phyloP scores from a whole-genome alignment of 2,888 invertebrate genomes.

The Eudemis profundana region DNA sequence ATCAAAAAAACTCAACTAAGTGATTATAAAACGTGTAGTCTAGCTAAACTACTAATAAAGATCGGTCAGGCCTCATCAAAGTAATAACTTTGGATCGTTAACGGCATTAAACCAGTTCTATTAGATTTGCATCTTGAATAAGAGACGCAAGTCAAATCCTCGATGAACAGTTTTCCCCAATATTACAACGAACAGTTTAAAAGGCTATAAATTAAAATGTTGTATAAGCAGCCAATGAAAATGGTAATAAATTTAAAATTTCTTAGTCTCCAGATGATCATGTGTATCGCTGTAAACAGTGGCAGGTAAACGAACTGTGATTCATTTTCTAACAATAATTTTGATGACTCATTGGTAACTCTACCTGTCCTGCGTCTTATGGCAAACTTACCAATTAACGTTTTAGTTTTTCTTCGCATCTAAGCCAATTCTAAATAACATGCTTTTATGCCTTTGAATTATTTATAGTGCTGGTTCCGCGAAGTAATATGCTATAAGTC shows the following conservation, averaged over 20 bases:
- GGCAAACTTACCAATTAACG: neutral
- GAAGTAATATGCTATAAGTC: neutral
- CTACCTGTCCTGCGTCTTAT: neutral
- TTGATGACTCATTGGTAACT: constrained; percentile 44
- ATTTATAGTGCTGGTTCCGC: neutral
- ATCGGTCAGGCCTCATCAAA: constrained; percentile 27
- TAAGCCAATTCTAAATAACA: too few relatives aligned
- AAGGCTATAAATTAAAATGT: constrained; percentile 17
- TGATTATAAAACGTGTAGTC: constrained; percentile 17
- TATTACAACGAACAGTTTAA: constrained; percentile 16
- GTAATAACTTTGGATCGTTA: constrained; percentile 22
- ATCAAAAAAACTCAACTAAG: neutral
- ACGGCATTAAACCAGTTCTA: constrained; percentile 29
- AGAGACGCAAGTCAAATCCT: constrained; percentile 6
- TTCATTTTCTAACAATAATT: constrained; percentile 56
- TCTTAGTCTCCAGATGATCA: constrained; percentile 7
- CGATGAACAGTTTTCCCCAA: constrained; percentile 1
- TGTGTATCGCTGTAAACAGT: constrained; percentile 54
- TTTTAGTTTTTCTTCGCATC: constrained; percentile 11
- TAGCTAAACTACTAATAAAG: constrained; percentile 25
- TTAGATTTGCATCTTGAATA: constrained; percentile 14
- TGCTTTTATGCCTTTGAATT: neutral
- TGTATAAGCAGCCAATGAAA: constrained; percentile 18
- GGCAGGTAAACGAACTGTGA: constrained; percentile 74
- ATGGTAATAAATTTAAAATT: constrained; percentile 6